Conservation (phyloP, 92 coral and sea anemone genomes). For the Bergia puertoricense region DNA sequence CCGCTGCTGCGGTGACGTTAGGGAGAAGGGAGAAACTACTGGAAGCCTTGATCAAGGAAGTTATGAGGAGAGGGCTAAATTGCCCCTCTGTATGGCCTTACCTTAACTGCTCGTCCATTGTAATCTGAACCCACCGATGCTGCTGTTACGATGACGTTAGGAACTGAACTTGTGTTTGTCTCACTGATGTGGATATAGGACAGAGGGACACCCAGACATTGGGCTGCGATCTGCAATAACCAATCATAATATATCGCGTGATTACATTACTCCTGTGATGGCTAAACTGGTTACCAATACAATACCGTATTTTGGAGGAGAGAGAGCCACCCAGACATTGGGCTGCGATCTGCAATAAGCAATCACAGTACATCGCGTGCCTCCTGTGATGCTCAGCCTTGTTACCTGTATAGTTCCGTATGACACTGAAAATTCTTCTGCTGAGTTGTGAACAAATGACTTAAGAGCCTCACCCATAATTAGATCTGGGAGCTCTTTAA, state of each 20-base stretch:
- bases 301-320: conserved; percentile 10
- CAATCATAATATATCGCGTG: neutral
- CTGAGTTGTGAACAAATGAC: too few relatives aligned
- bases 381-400: too few relatives aligned
- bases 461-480: too few relatives aligned
- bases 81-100: neutral
- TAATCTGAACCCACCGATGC: conserved; percentile 61
- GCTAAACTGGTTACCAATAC: too few relatives aligned
- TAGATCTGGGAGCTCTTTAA: too few relatives aligned
- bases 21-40: conserved; percentile 3
- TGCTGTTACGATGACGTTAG: conserved; percentile 64
- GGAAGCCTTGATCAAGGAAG: neutral
- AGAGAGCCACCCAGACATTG: conserved; percentile 49
- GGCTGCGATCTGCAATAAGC: conserved; percentile 55
- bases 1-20: conserved; percentile 61
- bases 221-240: conserved; percentile 57
- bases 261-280: too few relatives aligned
- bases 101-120: conserved; percentile 75
- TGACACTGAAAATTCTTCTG: too few relatives aligned
- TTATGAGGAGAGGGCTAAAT: neutral
- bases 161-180: conserved; percentile 70
- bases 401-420: too few relatives aligned
- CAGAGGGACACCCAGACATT: conserved; percentile 49
- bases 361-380: neutral
- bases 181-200: conserved; percentile 66